Evolutionary conservation across 2,797 vertebrate genomes (phyloP).

Genomic region (Lepilemur septentrionalis): DNA sequence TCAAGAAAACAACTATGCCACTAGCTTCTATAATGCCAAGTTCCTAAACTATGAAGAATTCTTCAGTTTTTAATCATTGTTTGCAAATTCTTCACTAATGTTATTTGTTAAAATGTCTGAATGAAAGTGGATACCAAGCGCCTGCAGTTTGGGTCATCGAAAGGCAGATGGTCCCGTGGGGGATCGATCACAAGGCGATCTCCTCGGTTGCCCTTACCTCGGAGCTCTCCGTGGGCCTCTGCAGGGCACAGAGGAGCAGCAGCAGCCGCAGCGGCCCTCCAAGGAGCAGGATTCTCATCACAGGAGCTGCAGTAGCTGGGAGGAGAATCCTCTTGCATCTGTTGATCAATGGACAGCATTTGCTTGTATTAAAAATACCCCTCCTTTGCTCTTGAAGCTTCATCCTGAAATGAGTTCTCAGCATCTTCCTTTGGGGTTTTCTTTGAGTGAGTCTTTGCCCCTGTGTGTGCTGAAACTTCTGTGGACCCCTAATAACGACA

Average conservation of each 20-base stretch:
- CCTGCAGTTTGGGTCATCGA: background rate
- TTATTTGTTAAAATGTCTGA: background rate
- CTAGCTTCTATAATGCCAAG: background rate
- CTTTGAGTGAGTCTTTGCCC: background rate
- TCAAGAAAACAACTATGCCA: background rate
- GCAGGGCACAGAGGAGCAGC: conserved; percentile 38
- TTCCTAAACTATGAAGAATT: background rate
- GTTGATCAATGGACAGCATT: background rate
- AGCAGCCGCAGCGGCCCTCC: background rate
- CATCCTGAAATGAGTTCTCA: background rate
- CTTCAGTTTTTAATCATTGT: background rate
- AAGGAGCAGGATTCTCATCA: background rate
- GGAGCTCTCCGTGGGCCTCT: background rate
- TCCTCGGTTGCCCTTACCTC: background rate
- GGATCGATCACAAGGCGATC: background rate
- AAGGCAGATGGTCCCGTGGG: background rate
- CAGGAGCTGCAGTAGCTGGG: background rate
- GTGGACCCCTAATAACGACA: background rate
- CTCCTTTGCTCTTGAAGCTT: background rate
- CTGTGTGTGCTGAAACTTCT: background rate
- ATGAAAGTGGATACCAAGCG: background rate
- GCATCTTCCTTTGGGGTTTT: background rate
- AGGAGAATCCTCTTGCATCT: background rate
- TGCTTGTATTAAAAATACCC: background rate
- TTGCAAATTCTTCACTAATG: background rate